A percentile compares a stretch with the other conserved stretches of the same genome.
Conservation (phyloP, 2,113 vertebrate genomes). For the Bombycilla garrulus region DNA sequence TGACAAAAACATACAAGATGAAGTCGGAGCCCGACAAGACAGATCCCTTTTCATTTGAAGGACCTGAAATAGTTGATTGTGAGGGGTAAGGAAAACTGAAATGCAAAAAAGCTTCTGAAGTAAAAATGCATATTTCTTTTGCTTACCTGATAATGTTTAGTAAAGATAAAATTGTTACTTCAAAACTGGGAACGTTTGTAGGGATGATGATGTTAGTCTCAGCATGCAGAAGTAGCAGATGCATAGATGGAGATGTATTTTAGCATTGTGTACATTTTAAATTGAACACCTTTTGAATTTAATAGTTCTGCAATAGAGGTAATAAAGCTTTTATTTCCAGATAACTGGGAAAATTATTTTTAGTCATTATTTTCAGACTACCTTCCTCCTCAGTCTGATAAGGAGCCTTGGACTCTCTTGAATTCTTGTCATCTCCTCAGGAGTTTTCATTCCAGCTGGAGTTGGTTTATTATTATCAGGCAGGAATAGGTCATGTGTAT, state of each 20-base stretch:
- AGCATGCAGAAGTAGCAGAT: neutral
- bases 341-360: neutral
- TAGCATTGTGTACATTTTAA: neutral
- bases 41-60: slow-evolving; percentile 97
- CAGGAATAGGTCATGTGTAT: neutral
- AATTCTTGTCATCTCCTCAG: neutral
- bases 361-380: neutral
- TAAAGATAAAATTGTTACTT: neutral
- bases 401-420: neutral
- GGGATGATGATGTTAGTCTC: neutral
- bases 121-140: neutral
- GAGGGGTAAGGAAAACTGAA: slow-evolving; percentile 85
- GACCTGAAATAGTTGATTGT: slow-evolving; percentile 95
- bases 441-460: neutral
- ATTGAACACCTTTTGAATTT: neutral
- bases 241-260: neutral
- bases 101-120: neutral
- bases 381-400: neutral
- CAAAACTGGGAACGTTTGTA: neutral
- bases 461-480: neutral
- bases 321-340: neutral
- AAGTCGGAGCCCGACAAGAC: slow-evolving; percentile 90
- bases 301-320: neutral
- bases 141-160: neutral
- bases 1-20: slow-evolving; percentile 98